These are phyloP conservation scores for Strix uralensis DNA, from an alignment of 2,113 vertebrate species.

Conservation along the genomic window DNA sequence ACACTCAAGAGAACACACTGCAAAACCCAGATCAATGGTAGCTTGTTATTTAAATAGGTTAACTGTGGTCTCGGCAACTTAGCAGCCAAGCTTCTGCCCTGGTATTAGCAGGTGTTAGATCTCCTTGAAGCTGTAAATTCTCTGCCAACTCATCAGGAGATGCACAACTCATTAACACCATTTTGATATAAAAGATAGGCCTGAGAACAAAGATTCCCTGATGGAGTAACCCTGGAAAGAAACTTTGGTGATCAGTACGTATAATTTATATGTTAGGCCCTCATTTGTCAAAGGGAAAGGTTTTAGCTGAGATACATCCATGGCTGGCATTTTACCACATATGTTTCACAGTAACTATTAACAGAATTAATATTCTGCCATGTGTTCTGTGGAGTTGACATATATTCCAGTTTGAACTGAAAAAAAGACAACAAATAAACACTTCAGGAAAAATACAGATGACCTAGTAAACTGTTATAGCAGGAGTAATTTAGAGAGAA, in stretches of 20 bases:
- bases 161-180: slow-evolving; percentile 2
- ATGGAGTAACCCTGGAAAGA: neutral
- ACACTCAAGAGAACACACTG: neutral
- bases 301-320: neutral
- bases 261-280: neutral
- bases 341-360: neutral
- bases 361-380: neutral
- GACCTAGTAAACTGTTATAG: neutral
- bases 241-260: neutral
- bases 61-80: neutral
- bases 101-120: neutral
- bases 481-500: neutral
- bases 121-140: neutral
- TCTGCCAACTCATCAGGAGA: slow-evolving; percentile 2
- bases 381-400: neutral
- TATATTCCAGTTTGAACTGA: neutral
- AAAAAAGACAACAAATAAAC: neutral
- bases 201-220: neutral
- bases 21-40: neutral
- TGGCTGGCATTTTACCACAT: neutral
- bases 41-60: neutral
- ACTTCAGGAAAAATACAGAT: neutral
- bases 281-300: neutral
- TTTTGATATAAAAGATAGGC: neutral
- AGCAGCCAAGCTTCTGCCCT: neutral